These are phyloP conservation scores for Octonoba sinensis DNA, from an alignment of 2,888 invertebrate species.

Conservation along the genomic window DNA sequence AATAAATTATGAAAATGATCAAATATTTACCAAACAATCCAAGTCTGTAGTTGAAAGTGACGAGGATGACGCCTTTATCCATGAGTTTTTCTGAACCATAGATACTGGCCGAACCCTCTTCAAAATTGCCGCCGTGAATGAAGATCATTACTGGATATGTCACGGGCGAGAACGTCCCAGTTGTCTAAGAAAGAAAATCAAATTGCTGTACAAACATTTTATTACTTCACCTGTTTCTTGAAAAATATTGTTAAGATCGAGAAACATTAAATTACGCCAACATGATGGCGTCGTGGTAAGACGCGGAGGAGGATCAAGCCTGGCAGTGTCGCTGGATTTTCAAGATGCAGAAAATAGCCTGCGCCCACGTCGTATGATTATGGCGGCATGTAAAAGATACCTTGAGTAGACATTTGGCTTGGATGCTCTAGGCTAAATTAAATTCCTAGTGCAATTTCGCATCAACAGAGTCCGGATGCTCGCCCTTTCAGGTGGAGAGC, in stretches of 20 bases:
- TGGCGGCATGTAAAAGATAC: too few species aligned
- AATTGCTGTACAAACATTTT: not conserved
- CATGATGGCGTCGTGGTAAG: too few species aligned
- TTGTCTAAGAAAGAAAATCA: conserved; percentile 14
- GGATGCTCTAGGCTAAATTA: too few species aligned
- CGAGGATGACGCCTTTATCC: conserved; percentile 74
- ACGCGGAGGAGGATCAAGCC: too few species aligned
- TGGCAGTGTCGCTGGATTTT: too few species aligned
- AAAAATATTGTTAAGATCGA: not conserved
- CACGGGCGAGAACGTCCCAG: conserved; percentile 21
- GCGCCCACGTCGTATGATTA: too few species aligned
- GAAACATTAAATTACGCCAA: too few species aligned
- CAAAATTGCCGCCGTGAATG: conserved; percentile 75
- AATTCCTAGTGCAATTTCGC: too few species aligned
- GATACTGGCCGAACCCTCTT: conserved; percentile 72
- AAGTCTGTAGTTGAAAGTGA: conserved; percentile 75
- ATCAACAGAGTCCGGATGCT: too few species aligned
- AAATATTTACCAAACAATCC: conserved; percentile 73
- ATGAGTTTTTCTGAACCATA: conserved; percentile 74
- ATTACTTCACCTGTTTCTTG: not conserved
- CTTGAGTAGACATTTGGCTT: too few species aligned
- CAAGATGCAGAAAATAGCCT: too few species aligned
- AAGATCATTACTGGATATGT: conserved; percentile 74
- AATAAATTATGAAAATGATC: not conserved
- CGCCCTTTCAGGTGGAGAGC: too few species aligned